Evolutionary conservation across 2,888 invertebrate genomes (phyloP), one percentile per base, ranked within the genome.

Genomic region (Poecilus cupreus): DNA sequence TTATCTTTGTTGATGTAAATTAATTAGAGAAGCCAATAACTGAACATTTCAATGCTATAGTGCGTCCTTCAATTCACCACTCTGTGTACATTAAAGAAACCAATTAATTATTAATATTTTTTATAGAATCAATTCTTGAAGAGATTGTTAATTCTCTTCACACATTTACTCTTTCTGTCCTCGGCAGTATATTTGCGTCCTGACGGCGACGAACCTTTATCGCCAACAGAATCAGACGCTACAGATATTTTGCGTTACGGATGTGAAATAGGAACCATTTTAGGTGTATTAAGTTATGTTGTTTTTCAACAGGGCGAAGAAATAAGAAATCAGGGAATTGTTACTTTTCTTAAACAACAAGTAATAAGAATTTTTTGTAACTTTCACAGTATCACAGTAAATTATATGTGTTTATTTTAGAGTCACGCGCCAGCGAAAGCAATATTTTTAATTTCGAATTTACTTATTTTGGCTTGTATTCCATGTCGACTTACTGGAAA

Each of bases 251-350:
- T 18, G n/a, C 88, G 98, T 20, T 93, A 96, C 86, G 92, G 93
- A 16, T 94, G 95, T 85, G 99, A 99, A 90, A 90, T 96, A 80
- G 94, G 95, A 3, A 97, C 98, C 0, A 92, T 98, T 78, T 87
- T 94, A 2, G 96, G 97, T 13, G 98, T 98, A 5, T 88, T 98
- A 2, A 94, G 95, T 86, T 98, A 97, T 87, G 93, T 98, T 3
- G 91, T 98, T 82, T 91, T 97, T 82, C 98, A 98, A 88, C 97
- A 98, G 88, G 96, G 97, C 0, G 96, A 96, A 85, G 99, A 99
- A 90, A 94, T 99, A 82, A 94, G 96, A 88, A 97, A 98, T 88
- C 98, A 98, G 88, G 99, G 99, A 3, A 88, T 98, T 10, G 91
- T 93, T 76, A 96, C 96, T 0, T 99, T 98, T 90, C 90, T 97